Evolutionary conservation across 1,140 invertebrate genomes (phyloP).

Genomic region (Sweltsa coloradensis): DNA sequence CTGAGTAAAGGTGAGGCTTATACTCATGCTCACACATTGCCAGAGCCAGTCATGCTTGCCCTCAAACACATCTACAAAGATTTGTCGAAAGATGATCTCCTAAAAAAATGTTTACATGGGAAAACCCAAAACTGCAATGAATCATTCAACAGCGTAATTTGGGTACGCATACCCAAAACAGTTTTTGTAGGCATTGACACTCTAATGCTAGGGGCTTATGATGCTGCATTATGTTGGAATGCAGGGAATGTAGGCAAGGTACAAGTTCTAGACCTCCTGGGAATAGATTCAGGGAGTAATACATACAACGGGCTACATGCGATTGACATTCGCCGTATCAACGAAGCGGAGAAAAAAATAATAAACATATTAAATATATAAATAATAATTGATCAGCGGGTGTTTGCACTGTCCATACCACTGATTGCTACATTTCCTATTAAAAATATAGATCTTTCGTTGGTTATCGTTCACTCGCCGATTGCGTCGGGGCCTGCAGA

Average conservation of each 20-base stretch:
- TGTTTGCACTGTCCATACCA: no score
- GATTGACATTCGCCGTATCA: not conserved
- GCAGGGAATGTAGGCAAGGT: constrained; percentile 12
- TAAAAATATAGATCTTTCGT: no score
- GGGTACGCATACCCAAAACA: constrained; percentile 15
- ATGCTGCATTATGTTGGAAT: constrained; percentile 12
- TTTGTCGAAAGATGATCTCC: constrained; percentile 8
- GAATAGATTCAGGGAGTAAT: constrained; percentile 2
- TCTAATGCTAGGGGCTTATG: constrained; percentile 12
- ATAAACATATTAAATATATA: no score
- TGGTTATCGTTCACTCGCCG: no score
- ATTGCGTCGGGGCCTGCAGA: no score
- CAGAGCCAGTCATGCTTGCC: constrained; percentile 9
- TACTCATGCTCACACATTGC: constrained; percentile 8
- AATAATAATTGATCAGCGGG: no score
- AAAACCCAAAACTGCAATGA: constrained; percentile 16
- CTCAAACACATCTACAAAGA: constrained; percentile 14
- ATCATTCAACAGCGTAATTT: constrained; percentile 14
- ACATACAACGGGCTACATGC: not conserved
- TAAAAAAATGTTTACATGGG: constrained; percentile 16
- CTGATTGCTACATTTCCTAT: no score
- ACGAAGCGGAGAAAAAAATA: not conserved
- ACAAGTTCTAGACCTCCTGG: constrained; percentile 12
- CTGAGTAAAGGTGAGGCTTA: constrained; percentile 10
- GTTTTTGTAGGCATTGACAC: constrained; percentile 12